These are phyloP conservation scores for Eupithecia inturbata DNA, from an alignment of 2,888 invertebrate species.

Conservation along the genomic window DNA sequence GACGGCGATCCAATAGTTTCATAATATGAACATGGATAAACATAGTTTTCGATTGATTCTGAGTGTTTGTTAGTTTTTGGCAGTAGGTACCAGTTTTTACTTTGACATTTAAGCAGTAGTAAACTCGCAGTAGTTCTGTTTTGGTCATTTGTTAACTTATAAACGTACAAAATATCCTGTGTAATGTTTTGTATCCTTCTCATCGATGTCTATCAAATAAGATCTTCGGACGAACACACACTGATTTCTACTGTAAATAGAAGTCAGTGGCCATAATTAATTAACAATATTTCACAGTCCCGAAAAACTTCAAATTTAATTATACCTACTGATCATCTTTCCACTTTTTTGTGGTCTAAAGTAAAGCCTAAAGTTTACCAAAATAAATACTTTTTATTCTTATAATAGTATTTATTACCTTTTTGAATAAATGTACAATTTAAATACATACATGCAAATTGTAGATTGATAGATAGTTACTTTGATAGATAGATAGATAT, in stretches of 20 bases:
- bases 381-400: not conserved
- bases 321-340: too few relatives aligned
- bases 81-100: not conserved
- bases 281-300: too few relatives aligned
- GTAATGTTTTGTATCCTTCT: not conserved
- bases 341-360: too few relatives aligned
- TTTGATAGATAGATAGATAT: too few relatives aligned
- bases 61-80: not conserved
- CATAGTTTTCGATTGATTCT: not conserved
- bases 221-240: too few relatives aligned
- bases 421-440: too few relatives aligned
- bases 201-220: too few relatives aligned
- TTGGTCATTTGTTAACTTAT: not conserved
- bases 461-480: too few relatives aligned
- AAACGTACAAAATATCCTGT: not conserved
- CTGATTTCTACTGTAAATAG: not conserved
- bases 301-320: not conserved
- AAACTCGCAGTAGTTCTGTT: not conserved
- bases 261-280: not conserved
- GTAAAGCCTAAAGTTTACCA: too few relatives aligned
- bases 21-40: not conserved
- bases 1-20: not conserved
- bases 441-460: too few relatives aligned
- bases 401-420: not conserved
- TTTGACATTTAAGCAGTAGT: not conserved